phyloP scores from a whole-genome alignment of 2,113 vertebrate species.

The Sminthopsis crassicaudata region DNA sequence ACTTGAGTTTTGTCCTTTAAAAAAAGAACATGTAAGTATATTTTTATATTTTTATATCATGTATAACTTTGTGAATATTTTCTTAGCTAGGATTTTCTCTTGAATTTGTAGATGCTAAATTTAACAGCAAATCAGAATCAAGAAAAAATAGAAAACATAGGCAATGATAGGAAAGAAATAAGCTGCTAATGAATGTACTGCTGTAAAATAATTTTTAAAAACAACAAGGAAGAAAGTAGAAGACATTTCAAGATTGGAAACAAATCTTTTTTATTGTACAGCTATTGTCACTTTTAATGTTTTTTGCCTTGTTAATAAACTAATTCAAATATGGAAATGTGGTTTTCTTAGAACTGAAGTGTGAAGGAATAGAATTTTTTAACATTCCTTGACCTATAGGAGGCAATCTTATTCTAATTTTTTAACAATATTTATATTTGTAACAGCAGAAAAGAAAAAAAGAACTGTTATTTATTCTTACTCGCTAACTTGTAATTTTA shows the following conservation, averaged over 20 bases:
- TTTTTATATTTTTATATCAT: not conserved
- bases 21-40: not conserved
- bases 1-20: not conserved
- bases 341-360: not conserved
- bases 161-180: not conserved
- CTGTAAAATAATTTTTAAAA: not conserved
- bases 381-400: not conserved
- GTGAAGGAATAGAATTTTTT: not conserved
- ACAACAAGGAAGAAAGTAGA: not conserved
- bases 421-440: not conserved
- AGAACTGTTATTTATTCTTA: not conserved
- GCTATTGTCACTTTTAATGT: not conserved
- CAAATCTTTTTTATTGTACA: not conserved
- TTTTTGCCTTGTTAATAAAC: not conserved
- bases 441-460: not conserved
- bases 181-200: not conserved
- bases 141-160: not conserved
- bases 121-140: not conserved
- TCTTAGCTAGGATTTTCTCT: not conserved
- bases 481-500: not conserved
- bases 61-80: not conserved
- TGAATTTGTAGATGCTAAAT: not conserved
- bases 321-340: not conserved
- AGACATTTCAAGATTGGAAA: not conserved
- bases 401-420: not conserved